Percentiles rank a stretch among this genome's conserved stretches.
phyloP scores from a whole-genome alignment of 1,140 invertebrate genomes.

The Drosophila paulistorum region DNA sequence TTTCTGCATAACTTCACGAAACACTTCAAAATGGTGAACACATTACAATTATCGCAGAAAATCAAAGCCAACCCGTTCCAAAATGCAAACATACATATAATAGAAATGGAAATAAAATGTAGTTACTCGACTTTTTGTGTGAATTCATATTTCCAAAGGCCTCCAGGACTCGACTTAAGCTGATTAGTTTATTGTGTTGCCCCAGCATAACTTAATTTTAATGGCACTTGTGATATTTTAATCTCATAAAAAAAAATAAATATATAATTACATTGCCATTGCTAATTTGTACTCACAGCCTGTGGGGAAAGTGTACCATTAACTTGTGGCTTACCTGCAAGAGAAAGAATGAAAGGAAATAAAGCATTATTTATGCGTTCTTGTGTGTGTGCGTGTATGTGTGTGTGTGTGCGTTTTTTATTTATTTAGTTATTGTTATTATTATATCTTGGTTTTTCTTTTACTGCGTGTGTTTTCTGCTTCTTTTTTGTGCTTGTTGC shows the following conservation, averaged over 20 bases:
- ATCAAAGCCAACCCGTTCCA: slow-evolving; percentile 61
- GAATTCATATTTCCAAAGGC: slow-evolving; percentile 40
- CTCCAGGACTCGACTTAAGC: slow-evolving; percentile 42
- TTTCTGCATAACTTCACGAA: slow-evolving; percentile 63
- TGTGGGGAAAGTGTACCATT: neutral
- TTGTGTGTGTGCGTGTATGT: slow-evolving; percentile 7
- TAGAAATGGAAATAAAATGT: slow-evolving; percentile 19
- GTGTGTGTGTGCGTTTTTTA: slow-evolving; percentile 2
- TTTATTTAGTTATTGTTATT: slow-evolving; percentile 10
- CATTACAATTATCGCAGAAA: slow-evolving; percentile 74
- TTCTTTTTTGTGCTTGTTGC: slow-evolving; percentile 18
- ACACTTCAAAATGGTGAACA: slow-evolving; percentile 11
- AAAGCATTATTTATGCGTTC: slow-evolving; percentile 30
- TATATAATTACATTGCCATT: slow-evolving; percentile 60
- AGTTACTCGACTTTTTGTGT: slow-evolving; percentile 2
- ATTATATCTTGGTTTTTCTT: neutral
- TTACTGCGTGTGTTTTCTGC: no score
- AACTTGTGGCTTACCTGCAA: slow-evolving; percentile 63
- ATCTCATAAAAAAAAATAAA: slow-evolving; percentile 56
- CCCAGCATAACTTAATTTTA: slow-evolving; percentile 56
- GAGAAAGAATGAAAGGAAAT: slow-evolving; percentile 40
- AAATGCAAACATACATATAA: neutral
- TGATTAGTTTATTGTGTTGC: slow-evolving; percentile 61
- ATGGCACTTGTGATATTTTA: slow-evolving; percentile 69
- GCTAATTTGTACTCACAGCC: slow-evolving; percentile 56